These are phyloP conservation scores for Anolis carolinensis DNA, from an alignment of 2,113 vertebrate genomes.

Conservation along the genomic window DNA sequence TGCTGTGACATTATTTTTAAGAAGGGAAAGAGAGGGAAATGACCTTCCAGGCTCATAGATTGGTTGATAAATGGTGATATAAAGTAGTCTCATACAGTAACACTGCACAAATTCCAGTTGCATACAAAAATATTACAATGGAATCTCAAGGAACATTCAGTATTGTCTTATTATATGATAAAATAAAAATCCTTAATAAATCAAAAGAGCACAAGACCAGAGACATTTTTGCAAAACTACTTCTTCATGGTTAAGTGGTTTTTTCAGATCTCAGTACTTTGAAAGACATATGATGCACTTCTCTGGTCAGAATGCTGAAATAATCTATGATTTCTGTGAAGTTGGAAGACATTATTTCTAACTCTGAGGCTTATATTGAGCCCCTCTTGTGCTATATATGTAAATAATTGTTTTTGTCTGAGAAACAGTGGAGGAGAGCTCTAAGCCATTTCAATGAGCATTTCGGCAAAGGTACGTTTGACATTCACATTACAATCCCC, in stretches of 20 bases:
- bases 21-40: slow-evolving; percentile 28
- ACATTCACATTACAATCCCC: not conserved
- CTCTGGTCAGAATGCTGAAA: not conserved
- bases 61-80: slow-evolving; percentile 54
- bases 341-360: not conserved
- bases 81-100: slow-evolving; percentile 26
- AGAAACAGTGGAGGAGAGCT: not conserved
- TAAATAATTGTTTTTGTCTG: not conserved
- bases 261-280: not conserved
- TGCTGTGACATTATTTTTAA: slow-evolving; percentile 44
- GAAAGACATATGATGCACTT: not conserved
- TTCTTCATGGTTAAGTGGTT: not conserved
- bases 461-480: not conserved
- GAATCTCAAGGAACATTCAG: not conserved
- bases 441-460: not conserved
- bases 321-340: not conserved
- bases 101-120: slow-evolving; percentile 12
- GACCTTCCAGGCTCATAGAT: slow-evolving; percentile 46
- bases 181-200: slow-evolving; percentile 11
- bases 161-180: not conserved
- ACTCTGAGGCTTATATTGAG: not conserved
- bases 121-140: slow-evolving; percentile 35
- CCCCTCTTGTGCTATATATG: not conserved
- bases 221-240: not conserved
- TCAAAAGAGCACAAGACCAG: slow-evolving; percentile 8